These are phyloP conservation scores for Nannobrachium achirus DNA, from an alignment of 2,113 vertebrate species.

Conservation along the genomic window DNA sequence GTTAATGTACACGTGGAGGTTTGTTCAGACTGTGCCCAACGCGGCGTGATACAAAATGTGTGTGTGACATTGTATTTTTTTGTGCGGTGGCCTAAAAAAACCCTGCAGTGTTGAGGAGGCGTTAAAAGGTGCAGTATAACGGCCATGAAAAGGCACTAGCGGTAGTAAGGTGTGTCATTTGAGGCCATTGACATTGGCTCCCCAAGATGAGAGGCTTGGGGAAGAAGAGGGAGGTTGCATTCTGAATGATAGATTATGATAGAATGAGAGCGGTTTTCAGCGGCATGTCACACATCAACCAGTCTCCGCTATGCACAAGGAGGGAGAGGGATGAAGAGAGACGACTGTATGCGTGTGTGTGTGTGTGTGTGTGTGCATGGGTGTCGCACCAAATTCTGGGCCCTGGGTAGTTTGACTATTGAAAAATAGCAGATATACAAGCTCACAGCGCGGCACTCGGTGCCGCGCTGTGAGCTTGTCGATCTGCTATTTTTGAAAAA, in stretches of 20 bases:
- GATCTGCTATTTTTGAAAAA: too few species aligned
- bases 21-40: constrained; percentile 14
- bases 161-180: neutral
- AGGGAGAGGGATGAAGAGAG: constrained; percentile 16
- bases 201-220: neutral
- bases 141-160: constrained; percentile 13
- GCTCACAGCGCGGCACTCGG: too few species aligned
- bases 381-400: constrained; percentile 4
- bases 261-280: constrained; percentile 42
- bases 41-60: constrained; percentile 6
- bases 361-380: constrained; percentile 10
- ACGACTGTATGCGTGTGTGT: constrained; percentile 21
- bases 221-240: constrained; percentile 20
- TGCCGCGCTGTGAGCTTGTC: too few species aligned
- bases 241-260: constrained; percentile 33
- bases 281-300: constrained; percentile 42
- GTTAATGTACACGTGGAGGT: constrained; percentile 49
- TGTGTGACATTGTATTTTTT: constrained; percentile 24
- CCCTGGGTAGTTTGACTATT: too few species aligned
- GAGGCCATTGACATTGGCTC: neutral
- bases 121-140: constrained; percentile 2
- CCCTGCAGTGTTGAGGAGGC: neutral
- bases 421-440: too few species aligned
- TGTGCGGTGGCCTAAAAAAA: constrained; percentile 8
- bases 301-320: constrained; percentile 35